phyloP scores from a whole-genome alignment of 1,140 invertebrate species.

The Magallana ariakensis region DNA sequence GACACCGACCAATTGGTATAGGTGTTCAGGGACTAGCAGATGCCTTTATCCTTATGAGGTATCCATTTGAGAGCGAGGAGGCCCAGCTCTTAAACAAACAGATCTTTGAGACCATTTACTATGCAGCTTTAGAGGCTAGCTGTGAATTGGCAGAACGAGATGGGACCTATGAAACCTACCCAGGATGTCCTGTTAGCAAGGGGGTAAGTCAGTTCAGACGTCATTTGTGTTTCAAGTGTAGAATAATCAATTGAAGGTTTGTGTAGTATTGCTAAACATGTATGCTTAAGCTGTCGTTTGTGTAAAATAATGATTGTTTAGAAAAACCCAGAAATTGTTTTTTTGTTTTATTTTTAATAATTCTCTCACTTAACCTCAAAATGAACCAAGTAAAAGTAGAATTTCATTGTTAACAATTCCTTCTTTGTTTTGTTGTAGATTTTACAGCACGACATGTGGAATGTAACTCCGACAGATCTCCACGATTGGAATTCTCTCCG shows the following conservation, averaged over 20 bases:
- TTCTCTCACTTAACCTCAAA: too few relatives aligned
- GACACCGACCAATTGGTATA: conserved; percentile 96
- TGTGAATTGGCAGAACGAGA: conserved; percentile 94
- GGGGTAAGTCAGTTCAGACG: conserved; percentile 84
- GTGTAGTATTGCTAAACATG: too few relatives aligned
- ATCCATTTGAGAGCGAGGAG: conserved; percentile 90
- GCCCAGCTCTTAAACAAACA: conserved; percentile 94
- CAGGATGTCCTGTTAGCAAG: conserved; percentile 94
- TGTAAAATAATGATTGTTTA: too few relatives aligned
- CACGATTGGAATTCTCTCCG: conserved; percentile 92
- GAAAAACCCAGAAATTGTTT: too few relatives aligned
- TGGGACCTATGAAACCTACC: conserved; percentile 95
- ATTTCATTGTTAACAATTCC: too few relatives aligned
- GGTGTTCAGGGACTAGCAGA: conserved; percentile 98
- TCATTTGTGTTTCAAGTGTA: too few relatives aligned
- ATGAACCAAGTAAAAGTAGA: too few relatives aligned
- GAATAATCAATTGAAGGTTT: too few relatives aligned
- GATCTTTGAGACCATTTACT: conserved; percentile 99
- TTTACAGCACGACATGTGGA: conserved; percentile 99
- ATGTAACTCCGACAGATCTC: conserved; percentile 86
- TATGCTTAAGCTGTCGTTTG: too few relatives aligned
- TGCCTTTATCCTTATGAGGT: conserved; percentile 95
- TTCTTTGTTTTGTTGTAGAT: conserved; percentile 81
- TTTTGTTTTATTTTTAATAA: too few relatives aligned
- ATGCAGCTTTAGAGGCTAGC: conserved; percentile 96